phyloP scores from a whole-genome alignment of 2,113 vertebrate genomes.

The Mesitornis unicolor region DNA sequence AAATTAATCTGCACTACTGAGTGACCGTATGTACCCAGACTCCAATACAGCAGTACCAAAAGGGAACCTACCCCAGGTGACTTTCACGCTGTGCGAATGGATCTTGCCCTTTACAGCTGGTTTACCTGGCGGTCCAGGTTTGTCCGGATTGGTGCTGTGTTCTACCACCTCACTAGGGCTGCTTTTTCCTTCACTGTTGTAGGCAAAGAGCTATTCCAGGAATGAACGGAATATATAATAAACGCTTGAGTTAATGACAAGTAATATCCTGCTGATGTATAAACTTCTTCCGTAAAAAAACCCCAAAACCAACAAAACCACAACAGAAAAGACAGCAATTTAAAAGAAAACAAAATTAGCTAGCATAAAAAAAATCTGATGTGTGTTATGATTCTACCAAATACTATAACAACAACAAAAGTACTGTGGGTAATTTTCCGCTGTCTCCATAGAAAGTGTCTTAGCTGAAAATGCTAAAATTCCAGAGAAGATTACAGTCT shows the following conservation, averaged over 20 bases:
- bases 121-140: constrained; percentile 73
- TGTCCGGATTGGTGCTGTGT: constrained; percentile 75
- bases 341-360: not conserved
- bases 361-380: not conserved
- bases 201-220: constrained; percentile 73
- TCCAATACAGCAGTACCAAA: not conserved
- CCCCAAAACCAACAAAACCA: fast-evolving
- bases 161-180: constrained; percentile 76
- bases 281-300: not conserved
- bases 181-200: constrained; percentile 78
- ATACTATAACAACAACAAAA: not conserved
- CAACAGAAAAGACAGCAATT: not conserved
- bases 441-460: not conserved
- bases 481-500: not conserved
- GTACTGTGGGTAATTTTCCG: not conserved
- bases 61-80: constrained; percentile 73
- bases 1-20: not conserved
- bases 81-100: constrained; percentile 71
- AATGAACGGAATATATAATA: not conserved
- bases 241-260: not conserved
- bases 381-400: not conserved
- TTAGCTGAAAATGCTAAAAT: not conserved
- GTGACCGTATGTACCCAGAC: fast-evolving
- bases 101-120: constrained; percentile 72
- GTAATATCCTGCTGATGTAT: not conserved